Conservation (phyloP, 2,888 invertebrate species). For the Drosophila mettleri region DNA sequence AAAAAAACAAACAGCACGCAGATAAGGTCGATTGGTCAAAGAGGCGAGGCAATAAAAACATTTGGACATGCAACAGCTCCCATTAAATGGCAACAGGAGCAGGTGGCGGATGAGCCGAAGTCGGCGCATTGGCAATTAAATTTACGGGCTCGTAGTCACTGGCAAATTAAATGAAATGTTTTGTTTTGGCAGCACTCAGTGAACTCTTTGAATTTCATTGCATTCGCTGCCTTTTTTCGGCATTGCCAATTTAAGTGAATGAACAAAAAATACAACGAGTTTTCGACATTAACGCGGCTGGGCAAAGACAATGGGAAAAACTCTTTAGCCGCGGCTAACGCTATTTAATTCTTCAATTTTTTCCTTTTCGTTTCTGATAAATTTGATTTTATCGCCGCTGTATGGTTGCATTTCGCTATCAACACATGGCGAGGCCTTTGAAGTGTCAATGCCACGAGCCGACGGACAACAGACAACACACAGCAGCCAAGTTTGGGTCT, state of each 20-base stretch:
- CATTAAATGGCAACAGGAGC: constrained; percentile 14
- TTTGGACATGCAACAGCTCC: constrained; percentile 18
- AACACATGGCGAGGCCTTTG: constrained; percentile 15
- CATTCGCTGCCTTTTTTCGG: constrained; percentile 22
- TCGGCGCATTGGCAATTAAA: constrained; percentile 6
- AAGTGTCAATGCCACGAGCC: constrained; percentile 4
- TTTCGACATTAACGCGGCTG: constrained; percentile 13
- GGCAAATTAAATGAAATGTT: constrained; percentile 6
- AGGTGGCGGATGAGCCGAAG: not conserved
- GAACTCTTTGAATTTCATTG: constrained; percentile 37
- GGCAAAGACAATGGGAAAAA: constrained; percentile 2
- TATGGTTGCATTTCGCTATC: constrained; percentile 11
- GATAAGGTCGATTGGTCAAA: constrained; percentile 47
- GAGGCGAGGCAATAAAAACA: constrained; percentile 14
- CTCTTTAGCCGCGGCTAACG: not conserved
- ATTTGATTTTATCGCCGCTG: constrained; percentile 13
- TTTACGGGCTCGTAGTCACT: not conserved
- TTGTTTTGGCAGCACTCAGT: not conserved
- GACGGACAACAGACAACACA: constrained; percentile 6
- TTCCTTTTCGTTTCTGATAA: not conserved
- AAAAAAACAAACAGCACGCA: not conserved
- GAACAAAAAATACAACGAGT: constrained; percentile 18
- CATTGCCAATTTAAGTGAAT: constrained; percentile 42
- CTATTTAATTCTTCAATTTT: constrained; percentile 5
- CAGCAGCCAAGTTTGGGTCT: not conserved